Base-by-base conservation (phyloP, 2,113 vertebrate species). In the Meles meles region DNA sequence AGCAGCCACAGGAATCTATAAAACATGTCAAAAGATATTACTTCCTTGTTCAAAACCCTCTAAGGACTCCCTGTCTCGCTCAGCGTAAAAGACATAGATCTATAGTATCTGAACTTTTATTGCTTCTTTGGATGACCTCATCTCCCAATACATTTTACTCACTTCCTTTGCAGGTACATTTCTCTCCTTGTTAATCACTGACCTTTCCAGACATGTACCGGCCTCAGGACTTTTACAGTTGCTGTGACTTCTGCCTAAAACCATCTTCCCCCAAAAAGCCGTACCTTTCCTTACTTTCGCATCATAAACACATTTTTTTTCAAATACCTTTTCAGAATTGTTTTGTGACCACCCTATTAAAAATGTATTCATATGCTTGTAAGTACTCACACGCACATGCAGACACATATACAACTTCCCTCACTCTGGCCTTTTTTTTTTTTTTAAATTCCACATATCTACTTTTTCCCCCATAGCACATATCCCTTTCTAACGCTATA, bases 371-470 rank as follows among this genome's bases (percentile, higher is more conserved):
- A 4, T 29, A 39, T 34, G n/a, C 12, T 47, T 44, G 4, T n/a
- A 3, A 11, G 0, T 4, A 31, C 6, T 27, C 34, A 55, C 0
- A 17, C 1, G 1, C n/a, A 57, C 9, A 6, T 7, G 12, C 4
- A 37, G 7, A 76, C 4, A 84, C 9, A 55, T 37, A 67, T 0
- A 47, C 7, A 39, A 25, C 5, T 20, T 79, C 14, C 49, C 21
- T 83, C 59, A 47, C n/a, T 4, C 10, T 79, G 47, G 17, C 2
- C 20, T 72, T 93, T 85, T 3, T 6, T 83, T 20, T 65, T 90
- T 74, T 6, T 7, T 52, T 5, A 2, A 63, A 23, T 61, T 3
- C 29, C 12, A 44, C 6, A 52, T 76, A 55, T 2, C 13, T 12
- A 1, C 29, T 63, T 96, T 42, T 81, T 83, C 57, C 11, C 42